These are phyloP conservation scores for Formica exsecta DNA, from an alignment of 1,140 invertebrate genomes.

Conservation along the genomic window DNA sequence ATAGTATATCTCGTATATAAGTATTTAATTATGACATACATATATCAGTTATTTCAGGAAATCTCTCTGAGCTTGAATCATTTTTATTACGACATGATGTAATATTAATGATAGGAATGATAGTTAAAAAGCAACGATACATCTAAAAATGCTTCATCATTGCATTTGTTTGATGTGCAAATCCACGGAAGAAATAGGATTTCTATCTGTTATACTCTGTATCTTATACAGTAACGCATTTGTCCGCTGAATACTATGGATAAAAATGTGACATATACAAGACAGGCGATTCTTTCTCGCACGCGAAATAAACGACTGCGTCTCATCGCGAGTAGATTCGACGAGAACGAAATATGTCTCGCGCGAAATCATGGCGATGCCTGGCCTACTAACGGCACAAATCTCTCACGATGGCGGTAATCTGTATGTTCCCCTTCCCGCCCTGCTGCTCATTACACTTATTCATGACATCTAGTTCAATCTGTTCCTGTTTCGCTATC, in stretches of 20 bases:
- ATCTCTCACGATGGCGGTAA: constrained; percentile 53
- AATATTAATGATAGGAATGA: not conserved
- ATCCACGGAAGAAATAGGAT: constrained; percentile 35
- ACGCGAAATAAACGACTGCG: constrained; percentile 26
- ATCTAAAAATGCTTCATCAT: constrained; percentile 6
- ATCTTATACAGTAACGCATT: not conserved
- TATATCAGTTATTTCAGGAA: not conserved
- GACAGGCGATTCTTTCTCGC: constrained; percentile 39
- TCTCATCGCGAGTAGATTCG: constrained; percentile 47
- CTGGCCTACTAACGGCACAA: constrained; percentile 64
- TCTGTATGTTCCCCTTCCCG: not conserved
- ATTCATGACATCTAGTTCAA: constrained; percentile 28
- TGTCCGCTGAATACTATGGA: constrained; percentile 21
- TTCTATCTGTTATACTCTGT: constrained; percentile 21
- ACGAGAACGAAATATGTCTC: constrained; percentile 54
- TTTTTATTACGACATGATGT: not conserved
- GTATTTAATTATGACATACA: constrained; percentile 3
- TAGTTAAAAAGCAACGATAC: not conserved
- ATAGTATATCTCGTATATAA: not conserved
- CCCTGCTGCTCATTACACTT: constrained; percentile 37
- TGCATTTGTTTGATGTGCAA: constrained; percentile 28
- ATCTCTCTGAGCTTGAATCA: not conserved
- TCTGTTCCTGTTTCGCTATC: constrained; percentile 29
- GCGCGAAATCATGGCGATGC: constrained; percentile 40
- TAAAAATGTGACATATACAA: constrained; percentile 37